These are phyloP conservation scores for Eristalis arbustorum DNA, from an alignment of 2,888 invertebrate species.

Conservation along the genomic window DNA sequence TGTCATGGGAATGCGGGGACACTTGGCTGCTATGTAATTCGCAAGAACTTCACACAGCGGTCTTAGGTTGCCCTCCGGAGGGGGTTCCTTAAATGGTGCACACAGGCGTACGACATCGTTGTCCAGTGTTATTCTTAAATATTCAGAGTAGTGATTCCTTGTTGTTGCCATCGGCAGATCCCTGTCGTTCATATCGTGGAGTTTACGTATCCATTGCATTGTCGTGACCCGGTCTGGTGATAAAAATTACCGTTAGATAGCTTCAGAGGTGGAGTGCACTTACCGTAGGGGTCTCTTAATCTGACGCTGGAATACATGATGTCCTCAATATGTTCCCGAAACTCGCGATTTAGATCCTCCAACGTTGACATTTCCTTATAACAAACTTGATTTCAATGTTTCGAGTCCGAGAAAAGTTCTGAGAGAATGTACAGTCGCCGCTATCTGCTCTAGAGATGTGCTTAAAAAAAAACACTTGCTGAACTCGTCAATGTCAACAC, in stretches of 20 bases:
- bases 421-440: not conserved
- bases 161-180: conserved; percentile 80
- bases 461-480: not conserved
- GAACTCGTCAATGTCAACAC: not conserved
- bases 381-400: not conserved
- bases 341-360: conserved; percentile 54
- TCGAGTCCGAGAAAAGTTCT: not conserved
- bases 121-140: conserved; percentile 81
- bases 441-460: not conserved
- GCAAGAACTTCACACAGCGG: conserved; percentile 81
- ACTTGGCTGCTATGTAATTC: conserved; percentile 76
- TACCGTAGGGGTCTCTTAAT: conserved; percentile 62
- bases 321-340: conserved; percentile 54
- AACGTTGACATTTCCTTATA: conserved; percentile 22
- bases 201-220: conserved; percentile 81
- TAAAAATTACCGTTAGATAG: not conserved
- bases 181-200: conserved; percentile 80
- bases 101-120: conserved; percentile 79
- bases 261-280: not conserved
- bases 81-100: conserved; percentile 80
- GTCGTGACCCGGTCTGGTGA: conserved; percentile 81
- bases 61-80: conserved; percentile 78
- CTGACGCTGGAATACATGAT: conserved; percentile 59
- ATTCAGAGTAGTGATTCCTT: conserved; percentile 82
- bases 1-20: conserved; percentile 81